These are phyloP conservation scores for Troilus luridus DNA, from an alignment of 2,888 invertebrate species.

Conservation along the genomic window DNA sequence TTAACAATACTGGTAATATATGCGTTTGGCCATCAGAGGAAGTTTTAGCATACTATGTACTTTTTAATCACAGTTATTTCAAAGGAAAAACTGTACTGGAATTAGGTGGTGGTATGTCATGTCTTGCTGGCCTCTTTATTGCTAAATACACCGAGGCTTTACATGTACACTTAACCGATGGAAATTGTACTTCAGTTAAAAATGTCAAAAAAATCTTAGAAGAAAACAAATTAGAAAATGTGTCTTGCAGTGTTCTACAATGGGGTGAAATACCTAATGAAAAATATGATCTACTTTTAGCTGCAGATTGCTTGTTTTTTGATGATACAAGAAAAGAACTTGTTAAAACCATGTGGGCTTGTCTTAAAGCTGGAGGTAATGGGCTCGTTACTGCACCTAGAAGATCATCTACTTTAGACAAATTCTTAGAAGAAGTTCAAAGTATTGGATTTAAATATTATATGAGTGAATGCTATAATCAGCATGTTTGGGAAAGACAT, in stretches of 20 bases:
- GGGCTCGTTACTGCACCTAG: slow-evolving; percentile 84
- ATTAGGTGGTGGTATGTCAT: slow-evolving; percentile 89
- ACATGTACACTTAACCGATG: slow-evolving; percentile 82
- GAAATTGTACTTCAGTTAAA: slow-evolving; percentile 81
- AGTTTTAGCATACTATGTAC: slow-evolving; percentile 78
- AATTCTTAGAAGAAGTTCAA: slow-evolving; percentile 77
- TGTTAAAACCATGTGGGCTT: slow-evolving; percentile 78
- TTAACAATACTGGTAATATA: slow-evolving; percentile 85
- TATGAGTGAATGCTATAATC: slow-evolving; percentile 76
- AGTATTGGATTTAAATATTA: slow-evolving; percentile 74
- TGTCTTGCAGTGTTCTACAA: slow-evolving; percentile 70
- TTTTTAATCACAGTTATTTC: slow-evolving; percentile 77
- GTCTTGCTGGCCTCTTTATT: slow-evolving; percentile 81
- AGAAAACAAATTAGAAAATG: slow-evolving; percentile 74
- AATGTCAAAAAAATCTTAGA: slow-evolving; percentile 79
- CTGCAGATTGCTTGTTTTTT: slow-evolving; percentile 86
- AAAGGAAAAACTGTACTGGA: slow-evolving; percentile 80
- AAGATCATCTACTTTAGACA: slow-evolving; percentile 79
- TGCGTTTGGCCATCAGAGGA: slow-evolving; percentile 88
- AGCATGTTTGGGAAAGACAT: slow-evolving; percentile 79
- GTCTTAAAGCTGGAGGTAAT: slow-evolving; percentile 75
- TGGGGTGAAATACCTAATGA: slow-evolving; percentile 69
- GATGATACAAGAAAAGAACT: slow-evolving; percentile 80
- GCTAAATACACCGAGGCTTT: slow-evolving; percentile 78
- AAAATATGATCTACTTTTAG: slow-evolving; percentile 80